These are phyloP conservation scores for Pandion haliaetus DNA, from an alignment of 2,113 vertebrate species.

Conservation along the genomic window DNA sequence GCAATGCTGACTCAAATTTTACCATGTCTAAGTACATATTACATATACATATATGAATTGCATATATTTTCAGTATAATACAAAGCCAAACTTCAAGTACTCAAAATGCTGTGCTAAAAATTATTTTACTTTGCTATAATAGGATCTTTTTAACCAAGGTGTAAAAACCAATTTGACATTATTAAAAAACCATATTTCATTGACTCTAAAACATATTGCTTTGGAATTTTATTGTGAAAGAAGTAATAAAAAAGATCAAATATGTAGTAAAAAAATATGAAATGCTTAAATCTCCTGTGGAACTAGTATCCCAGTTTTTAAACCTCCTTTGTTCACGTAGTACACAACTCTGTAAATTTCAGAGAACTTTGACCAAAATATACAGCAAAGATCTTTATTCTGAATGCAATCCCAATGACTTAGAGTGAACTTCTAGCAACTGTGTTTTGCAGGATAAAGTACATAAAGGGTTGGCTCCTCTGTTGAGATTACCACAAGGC, in stretches of 20 bases:
- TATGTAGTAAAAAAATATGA: neutral
- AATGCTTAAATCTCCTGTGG: neutral
- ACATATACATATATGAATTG: neutral
- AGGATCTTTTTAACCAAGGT: neutral
- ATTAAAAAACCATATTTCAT: neutral
- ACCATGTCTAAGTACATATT: neutral
- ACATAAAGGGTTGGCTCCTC: neutral
- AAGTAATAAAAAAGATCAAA: neutral
- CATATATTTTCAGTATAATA: neutral
- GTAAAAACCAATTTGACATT: neutral
- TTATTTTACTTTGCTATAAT: neutral
- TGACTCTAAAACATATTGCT: neutral
- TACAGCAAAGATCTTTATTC: neutral
- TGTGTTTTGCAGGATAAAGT: neutral
- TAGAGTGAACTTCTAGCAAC: neutral
- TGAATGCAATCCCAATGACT: neutral
- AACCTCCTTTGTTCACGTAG: neutral
- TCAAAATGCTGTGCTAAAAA: neutral
- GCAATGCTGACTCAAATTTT: neutral
- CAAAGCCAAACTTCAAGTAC: neutral
- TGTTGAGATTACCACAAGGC: neutral
- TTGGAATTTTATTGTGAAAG: neutral
- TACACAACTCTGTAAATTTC: neutral
- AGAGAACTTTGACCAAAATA: neutral
- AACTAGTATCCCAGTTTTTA: neutral